Evolutionary conservation across 2,888 invertebrate species (phyloP).

Genomic region (Nemurella pictetii): DNA sequence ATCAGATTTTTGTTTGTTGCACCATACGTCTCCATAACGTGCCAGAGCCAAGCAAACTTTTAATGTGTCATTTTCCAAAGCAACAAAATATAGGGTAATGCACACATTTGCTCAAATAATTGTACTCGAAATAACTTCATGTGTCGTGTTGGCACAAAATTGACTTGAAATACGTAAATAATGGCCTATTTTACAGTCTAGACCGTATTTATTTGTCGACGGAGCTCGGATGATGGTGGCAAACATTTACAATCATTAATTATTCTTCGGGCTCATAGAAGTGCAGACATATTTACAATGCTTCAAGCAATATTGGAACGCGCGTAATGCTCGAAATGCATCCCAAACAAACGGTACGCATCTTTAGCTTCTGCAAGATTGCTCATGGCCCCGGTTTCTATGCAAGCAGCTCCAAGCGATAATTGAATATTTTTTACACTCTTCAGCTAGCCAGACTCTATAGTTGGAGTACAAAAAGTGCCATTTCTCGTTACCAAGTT

Average conservation of each 20-base stretch:
- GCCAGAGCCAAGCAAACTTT: neutral
- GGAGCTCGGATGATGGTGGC: neutral
- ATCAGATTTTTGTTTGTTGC: neutral
- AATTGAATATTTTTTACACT: no score
- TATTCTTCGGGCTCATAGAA: neutral
- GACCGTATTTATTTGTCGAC: neutral
- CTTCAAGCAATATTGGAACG: neutral
- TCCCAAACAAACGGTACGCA: neutral
- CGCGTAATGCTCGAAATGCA: neutral
- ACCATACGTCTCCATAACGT: neutral
- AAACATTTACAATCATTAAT: neutral
- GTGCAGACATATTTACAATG: neutral
- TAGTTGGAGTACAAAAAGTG: neutral
- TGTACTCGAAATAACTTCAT: neutral
- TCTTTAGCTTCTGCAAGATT: neutral
- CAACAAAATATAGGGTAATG: neutral
- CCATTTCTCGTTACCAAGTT: neutral
- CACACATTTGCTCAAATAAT: neutral
- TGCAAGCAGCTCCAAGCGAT: no score
- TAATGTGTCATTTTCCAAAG: neutral
- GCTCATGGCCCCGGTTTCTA: neutral
- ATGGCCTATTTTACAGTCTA: neutral
- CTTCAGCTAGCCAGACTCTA: neutral
- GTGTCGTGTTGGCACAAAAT: neutral
- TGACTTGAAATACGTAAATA: neutral